These are phyloP conservation scores for Ctenomys sociabilis DNA, from an alignment of 2,113 vertebrate species.

Conservation along the genomic window DNA sequence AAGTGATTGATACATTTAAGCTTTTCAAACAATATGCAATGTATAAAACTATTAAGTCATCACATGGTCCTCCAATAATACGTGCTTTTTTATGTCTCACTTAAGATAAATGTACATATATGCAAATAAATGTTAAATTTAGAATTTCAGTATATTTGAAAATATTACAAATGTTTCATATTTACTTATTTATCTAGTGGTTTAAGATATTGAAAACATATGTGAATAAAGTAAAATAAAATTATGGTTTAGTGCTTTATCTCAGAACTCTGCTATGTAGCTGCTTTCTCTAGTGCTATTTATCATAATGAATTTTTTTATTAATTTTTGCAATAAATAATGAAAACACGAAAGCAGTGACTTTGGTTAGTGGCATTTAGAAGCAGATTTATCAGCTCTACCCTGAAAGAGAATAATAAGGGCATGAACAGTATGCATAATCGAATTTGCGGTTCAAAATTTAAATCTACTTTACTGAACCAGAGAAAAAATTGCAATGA, in stretches of 20 bases:
- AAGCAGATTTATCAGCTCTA: not conserved
- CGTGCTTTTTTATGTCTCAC: not conserved
- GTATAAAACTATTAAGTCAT: not conserved
- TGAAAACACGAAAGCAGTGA: not conserved
- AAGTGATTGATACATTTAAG: not conserved
- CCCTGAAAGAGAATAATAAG: constrained; percentile 46
- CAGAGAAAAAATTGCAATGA: constrained; percentile 60
- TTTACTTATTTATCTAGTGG: not conserved
- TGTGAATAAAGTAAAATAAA: not conserved
- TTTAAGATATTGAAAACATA: not conserved
- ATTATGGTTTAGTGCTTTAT: not conserved
- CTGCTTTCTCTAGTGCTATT: not conserved
- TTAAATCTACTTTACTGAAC: not conserved
- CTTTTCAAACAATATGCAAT: not conserved
- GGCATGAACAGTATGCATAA: not conserved
- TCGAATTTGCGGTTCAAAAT: constrained; percentile 6
- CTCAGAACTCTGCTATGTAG: not conserved
- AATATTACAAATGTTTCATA: not conserved
- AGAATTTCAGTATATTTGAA: not conserved
- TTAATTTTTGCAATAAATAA: constrained; percentile 42
- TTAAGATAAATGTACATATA: not conserved
- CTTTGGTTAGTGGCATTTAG: constrained; percentile 31
- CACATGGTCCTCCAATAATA: not conserved
- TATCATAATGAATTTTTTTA: not conserved
- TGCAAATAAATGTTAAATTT: not conserved